phyloP scores from a whole-genome alignment of 2,113 vertebrate species.

The Uropsilus gracilis region DNA sequence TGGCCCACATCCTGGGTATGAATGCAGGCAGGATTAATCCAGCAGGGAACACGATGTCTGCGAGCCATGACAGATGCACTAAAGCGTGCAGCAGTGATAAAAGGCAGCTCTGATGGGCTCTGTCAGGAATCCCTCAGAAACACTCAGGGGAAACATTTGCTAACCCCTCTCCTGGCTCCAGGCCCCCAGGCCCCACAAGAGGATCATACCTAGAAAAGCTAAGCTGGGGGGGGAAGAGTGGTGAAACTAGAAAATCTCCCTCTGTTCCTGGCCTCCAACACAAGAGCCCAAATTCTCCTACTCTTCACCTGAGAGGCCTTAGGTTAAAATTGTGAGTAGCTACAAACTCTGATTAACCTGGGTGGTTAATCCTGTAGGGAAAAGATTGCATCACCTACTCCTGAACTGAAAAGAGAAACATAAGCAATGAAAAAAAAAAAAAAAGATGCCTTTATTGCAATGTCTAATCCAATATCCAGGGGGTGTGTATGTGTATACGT shows the following conservation, averaged over 20 bases:
- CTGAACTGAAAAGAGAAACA: slow-evolving; percentile 37
- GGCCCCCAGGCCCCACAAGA: slow-evolving; percentile 34
- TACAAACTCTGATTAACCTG: background rate
- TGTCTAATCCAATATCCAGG: background rate
- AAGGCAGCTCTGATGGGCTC: slow-evolving; percentile 88
- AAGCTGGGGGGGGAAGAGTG: background rate
- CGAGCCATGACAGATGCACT: slow-evolving; percentile 91
- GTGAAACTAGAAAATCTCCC: background rate
- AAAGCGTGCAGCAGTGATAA: slow-evolving; percentile 91
- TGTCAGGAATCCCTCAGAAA: slow-evolving; percentile 82
- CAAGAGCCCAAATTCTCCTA: background rate
- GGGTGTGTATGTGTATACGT: background rate
- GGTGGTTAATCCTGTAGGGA: background rate
- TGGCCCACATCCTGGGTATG: slow-evolving; percentile 81
- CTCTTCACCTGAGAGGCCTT: background rate
- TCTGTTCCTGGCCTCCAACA: background rate
- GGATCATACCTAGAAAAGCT: background rate
- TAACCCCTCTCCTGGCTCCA: slow-evolving; percentile 80
- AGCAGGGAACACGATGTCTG: slow-evolving; percentile 91
- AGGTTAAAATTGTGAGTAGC: background rate
- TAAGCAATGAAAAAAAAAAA: background rate
- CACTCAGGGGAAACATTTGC: slow-evolving; percentile 78
- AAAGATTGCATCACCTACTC: background rate
- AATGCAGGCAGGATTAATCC: slow-evolving; percentile 89
- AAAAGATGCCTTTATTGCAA: background rate